phyloP scores from a whole-genome alignment of 2,888 invertebrate genomes.

The Helicoverpa assulta region DNA sequence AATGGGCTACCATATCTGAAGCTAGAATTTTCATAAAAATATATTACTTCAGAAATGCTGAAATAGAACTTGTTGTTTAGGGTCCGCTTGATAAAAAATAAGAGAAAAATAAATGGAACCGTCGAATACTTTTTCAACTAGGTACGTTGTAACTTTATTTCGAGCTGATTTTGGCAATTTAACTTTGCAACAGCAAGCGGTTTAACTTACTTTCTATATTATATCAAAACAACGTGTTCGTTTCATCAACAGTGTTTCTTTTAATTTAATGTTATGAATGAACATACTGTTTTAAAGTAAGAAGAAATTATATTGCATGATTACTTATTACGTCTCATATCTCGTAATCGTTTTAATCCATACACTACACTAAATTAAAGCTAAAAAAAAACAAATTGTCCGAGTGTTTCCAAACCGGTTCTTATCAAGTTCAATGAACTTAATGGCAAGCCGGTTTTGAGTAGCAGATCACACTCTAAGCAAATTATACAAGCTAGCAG shows the following conservation, averaged over 20 bases:
- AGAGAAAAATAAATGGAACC: not conserved
- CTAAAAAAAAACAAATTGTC: not conserved
- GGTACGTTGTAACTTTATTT: too few relatives aligned
- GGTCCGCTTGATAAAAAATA: not conserved
- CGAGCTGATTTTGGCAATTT: not conserved
- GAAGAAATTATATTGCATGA: not conserved
- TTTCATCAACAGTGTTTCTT: too few relatives aligned
- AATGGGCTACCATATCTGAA: too few relatives aligned
- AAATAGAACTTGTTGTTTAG: not conserved
- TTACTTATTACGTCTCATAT: not conserved
- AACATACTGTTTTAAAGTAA: not conserved
- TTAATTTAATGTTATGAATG: not conserved
- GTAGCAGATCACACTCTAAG: conserved; percentile 2
- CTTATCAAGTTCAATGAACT: conserved; percentile 2
- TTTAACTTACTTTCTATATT: not conserved
- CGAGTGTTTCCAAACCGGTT: not conserved
- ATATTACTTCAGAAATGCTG: not conserved
- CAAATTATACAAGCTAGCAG: not conserved
- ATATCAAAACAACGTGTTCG: too few relatives aligned
- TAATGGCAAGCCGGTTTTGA: conserved; percentile 1
- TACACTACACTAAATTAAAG: not conserved
- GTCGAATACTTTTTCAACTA: not conserved
- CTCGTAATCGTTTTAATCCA: not conserved
- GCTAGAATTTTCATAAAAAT: too few relatives aligned
- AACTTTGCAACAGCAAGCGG: not conserved